Base-by-base conservation (phyloP, 1,140 invertebrate species). In the Bombus confusus region DNA sequence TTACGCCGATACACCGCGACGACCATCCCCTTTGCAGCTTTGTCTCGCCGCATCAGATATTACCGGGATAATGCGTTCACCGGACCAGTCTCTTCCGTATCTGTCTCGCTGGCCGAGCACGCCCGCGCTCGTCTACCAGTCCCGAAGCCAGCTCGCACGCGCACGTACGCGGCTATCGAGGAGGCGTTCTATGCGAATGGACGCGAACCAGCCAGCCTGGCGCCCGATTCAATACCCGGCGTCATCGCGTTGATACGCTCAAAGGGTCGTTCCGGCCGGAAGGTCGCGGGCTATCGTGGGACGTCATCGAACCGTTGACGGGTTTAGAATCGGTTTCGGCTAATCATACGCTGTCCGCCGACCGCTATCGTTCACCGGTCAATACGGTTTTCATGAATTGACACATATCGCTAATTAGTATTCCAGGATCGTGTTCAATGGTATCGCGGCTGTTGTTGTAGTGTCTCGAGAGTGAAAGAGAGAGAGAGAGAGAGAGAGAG, bases 11-110 rank as follows among this genome's bases (percentile, higher is more conserved):
- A 37, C 69, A 75, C 62, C 71, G 76, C 74, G 73, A 52, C 25
- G 47, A 22, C 10, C 43, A 71, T 34, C 12, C 74, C 77, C 82
- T 87, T 89, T 87, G 73, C 77, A 87, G 91, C 90, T 89, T 88
- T 87, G 89, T 89, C 87, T 85, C 57, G 75, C 34, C 81, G 85
- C 80, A 87, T 86, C 89, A 87, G 86, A 92, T 90, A 92, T 91
- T 92, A 88, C 87, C 80, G 31, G 88, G 83, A 88, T 91, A 91
- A 91, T 91, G 78, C 72, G 52, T 64, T 85, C 80, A 88, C 12
- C 82, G 83, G 78, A 84, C 78, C 68, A 66, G 62, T 73, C 83
- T 73, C 87, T 86, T 84, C 88, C 57, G 74, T 86, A 87, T 84
- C 80, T 80, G 73, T 79, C 43, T 78, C 79, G 62, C 12, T 64